These are phyloP conservation scores for Melipona bicolor DNA, from an alignment of 2,888 invertebrate species.

Conservation along the genomic window DNA sequence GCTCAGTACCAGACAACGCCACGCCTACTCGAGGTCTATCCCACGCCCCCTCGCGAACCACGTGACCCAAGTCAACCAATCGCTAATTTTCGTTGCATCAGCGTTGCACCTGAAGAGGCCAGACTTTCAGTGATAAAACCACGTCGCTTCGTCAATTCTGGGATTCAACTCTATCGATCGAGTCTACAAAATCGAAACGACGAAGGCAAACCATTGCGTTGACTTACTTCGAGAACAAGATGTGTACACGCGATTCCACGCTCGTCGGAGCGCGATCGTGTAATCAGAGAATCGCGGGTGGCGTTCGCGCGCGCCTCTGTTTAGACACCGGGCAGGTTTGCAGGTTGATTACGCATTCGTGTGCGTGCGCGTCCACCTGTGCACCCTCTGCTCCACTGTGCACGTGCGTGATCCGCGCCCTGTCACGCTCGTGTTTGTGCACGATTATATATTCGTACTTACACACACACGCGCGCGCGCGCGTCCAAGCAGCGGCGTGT, in stretches of 20 bases:
- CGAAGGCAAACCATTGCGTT: neutral
- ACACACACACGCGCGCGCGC: neutral
- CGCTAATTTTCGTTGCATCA: too few relatives aligned
- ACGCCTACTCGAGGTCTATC: too few relatives aligned
- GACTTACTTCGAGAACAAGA: constrained; percentile 30
- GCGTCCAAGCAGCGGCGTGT: neutral
- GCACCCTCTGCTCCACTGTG: constrained; percentile 19
- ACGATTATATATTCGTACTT: constrained; percentile 51
- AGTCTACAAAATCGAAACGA: neutral
- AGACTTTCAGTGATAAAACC: neutral
- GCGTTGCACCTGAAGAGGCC: too few relatives aligned
- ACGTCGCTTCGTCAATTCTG: neutral
- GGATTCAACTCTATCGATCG: neutral
- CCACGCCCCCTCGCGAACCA: too few relatives aligned
- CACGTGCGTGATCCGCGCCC: constrained; percentile 13
- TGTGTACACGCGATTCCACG: neutral
- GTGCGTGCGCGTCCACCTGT: constrained; percentile 45
- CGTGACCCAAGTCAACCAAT: too few relatives aligned
- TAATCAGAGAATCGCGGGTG: constrained; percentile 42
- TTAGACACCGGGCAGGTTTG: constrained; percentile 39
- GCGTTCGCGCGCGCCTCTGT: constrained; percentile 20
- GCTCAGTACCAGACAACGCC: too few relatives aligned
- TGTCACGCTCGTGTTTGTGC: constrained; percentile 29
- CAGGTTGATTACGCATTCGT: constrained; percentile 54
- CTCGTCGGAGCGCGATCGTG: constrained; percentile 30